Conservation (phyloP, 2,113 vertebrate species). For the Agelaius phoeniceus region DNA sequence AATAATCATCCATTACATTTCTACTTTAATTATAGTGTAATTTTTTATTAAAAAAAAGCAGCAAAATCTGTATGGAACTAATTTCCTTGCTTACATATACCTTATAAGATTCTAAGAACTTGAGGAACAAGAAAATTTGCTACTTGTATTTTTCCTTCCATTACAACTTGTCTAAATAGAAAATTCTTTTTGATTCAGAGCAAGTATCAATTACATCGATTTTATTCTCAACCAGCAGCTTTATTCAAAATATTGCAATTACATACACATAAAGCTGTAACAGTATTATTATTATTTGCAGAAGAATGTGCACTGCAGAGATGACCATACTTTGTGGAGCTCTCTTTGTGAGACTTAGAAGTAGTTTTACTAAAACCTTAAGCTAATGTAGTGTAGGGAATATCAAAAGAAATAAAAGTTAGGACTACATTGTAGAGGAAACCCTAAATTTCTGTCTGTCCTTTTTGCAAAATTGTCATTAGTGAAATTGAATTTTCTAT, state of each 20-base stretch:
- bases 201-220: not conserved
- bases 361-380: not conserved
- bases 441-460: not conserved
- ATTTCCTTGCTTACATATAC: not conserved
- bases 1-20: not conserved
- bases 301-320: not conserved
- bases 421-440: not conserved
- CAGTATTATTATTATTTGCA: not conserved
- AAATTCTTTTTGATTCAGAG: not conserved
- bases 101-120: not conserved
- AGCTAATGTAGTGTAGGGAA: not conserved
- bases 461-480: not conserved
- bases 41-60: fast-evolving
- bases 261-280: not conserved
- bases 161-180: not conserved
- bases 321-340: not conserved
- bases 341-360: not conserved
- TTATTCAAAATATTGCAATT: not conserved
- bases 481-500: not conserved
- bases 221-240: not conserved
- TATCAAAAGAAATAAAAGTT: not conserved
- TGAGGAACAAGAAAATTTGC: not conserved
- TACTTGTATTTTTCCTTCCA: not conserved
- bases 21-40: not conserved
- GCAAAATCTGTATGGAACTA: not conserved